Percentiles rank a stretch among this genome's conserved stretches.
phyloP scores from a whole-genome alignment of 2,113 vertebrate species.

The Centropristis striata region DNA sequence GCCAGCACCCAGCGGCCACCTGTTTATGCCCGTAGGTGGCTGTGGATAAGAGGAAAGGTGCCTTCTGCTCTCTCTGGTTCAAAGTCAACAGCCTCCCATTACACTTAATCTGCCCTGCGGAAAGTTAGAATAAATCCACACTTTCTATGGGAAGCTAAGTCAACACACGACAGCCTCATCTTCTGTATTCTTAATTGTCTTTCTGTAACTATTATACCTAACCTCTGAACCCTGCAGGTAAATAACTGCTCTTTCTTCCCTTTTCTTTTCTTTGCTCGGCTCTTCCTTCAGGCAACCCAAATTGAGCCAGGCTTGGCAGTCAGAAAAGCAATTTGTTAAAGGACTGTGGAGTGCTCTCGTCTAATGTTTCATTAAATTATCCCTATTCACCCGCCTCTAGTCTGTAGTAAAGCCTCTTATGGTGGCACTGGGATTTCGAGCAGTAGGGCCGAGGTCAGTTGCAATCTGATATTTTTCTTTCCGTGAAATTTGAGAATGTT shows the following conservation, averaged over 20 bases:
- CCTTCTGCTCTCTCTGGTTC: constrained; percentile 30
- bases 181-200: constrained; percentile 26
- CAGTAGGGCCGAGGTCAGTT: constrained; percentile 54
- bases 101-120: constrained; percentile 38
- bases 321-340: constrained; percentile 80
- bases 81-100: constrained; percentile 46
- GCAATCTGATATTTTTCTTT: constrained; percentile 78
- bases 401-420: constrained; percentile 77
- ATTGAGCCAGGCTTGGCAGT: constrained; percentile 61
- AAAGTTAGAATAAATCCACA: constrained; percentile 50
- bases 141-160: background rate
- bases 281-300: constrained; percentile 61
- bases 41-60: constrained; percentile 35
- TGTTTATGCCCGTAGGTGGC: constrained; percentile 48
- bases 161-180: constrained; percentile 10
- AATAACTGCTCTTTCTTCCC: constrained; percentile 33
- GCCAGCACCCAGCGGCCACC: constrained; percentile 42
- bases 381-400: constrained; percentile 70
- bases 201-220: background rate
- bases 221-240: constrained; percentile 28
- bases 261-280: constrained; percentile 32
- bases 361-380: constrained; percentile 85
- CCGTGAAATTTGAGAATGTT: constrained; percentile 31
- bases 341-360: constrained; percentile 78
- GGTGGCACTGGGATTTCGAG: constrained; percentile 61